Base-by-base conservation (phyloP, 2,797 vertebrate species). In the Pangasius larnaudii region DNA sequence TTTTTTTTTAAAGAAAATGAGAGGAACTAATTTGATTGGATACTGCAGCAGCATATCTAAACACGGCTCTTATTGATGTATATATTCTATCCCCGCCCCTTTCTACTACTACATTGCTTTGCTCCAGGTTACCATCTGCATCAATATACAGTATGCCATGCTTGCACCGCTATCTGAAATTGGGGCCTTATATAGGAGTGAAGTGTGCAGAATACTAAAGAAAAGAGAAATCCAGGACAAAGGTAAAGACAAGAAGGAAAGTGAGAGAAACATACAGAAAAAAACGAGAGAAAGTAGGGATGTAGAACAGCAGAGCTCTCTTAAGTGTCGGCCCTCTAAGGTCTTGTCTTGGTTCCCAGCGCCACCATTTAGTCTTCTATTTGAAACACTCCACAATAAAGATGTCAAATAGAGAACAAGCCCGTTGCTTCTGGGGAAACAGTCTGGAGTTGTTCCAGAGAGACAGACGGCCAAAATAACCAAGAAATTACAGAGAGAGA, bases 331-430 rank as follows among this genome's bases (percentile, higher is more conserved):
- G 87, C 85, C 88, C 90, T 91, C 84, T 51, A 81, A 39, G 84
- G 87, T 87, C 79, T 86, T 89, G 84, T 86, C 72, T 89, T 71
- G 71, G 89, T 88, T 93, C 89, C 88, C 91, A 89, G 89, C 74
- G 74, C 79, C 89, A 92, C 94, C 89, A 94, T 95, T 96, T 95
- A 94, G 89, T 91, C 91, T 94, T 94, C 92, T 94, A 95, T 95
- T 94, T 95, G 92, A 96, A 95, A 95, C 95, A 95, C 93, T 95
- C 93, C 93, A 94, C 94, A 95, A 94, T 95, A 95, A 96, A 96
- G 95, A 94, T 94, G 94, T 95, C 95, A 95, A 95, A 94, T 78
- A 92, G 90, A 95, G 91, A 94, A 89, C 72, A 86, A 94, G 92
- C 65, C 58, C 69, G 89, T 80, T 88, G 93, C 93, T 93, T 91